A percentile compares a stretch with the other conserved stretches of the same genome.
These are phyloP conservation scores for Chelonoidis abingdonii DNA, from an alignment of 2,113 vertebrate species.

Conservation along the genomic window DNA sequence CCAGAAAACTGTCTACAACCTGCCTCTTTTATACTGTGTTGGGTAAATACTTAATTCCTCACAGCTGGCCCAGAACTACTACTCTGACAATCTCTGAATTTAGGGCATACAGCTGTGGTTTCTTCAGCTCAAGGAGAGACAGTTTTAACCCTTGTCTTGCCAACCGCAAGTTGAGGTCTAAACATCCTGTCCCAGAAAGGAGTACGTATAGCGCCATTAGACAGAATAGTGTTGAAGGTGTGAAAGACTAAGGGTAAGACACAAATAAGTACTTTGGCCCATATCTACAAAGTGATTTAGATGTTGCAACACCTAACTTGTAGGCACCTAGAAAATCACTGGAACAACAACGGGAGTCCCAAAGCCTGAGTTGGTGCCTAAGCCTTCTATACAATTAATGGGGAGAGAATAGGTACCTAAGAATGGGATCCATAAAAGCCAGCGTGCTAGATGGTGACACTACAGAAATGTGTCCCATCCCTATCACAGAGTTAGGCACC, in stretches of 20 bases:
- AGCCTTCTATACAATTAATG: neutral
- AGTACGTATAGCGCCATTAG: neutral
- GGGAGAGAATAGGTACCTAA: neutral
- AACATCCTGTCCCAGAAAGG: neutral
- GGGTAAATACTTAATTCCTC: neutral
- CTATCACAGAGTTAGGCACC: no score
- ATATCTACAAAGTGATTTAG: neutral
- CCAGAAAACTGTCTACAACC: neutral
- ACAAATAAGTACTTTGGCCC: neutral
- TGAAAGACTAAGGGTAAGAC: neutral
- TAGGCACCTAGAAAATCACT: neutral
- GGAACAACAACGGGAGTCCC: neutral
- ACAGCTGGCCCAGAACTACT: neutral
- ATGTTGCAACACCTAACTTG: neutral
- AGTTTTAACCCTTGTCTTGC: neutral
- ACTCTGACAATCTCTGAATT: neutral
- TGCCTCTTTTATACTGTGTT: neutral
- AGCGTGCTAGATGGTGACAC: neutral
- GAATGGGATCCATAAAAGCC: neutral
- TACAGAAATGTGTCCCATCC: neutral
- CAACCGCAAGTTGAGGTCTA: neutral
- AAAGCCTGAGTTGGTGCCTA: neutral
- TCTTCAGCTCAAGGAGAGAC: neutral
- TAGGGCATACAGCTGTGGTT: neutral
- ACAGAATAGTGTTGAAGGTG: neutral